A percentile compares a stretch with the other conserved stretches of the same genome.
phyloP scores from a whole-genome alignment of 2,113 vertebrate species.

The Thamnaconus septentrionalis region DNA sequence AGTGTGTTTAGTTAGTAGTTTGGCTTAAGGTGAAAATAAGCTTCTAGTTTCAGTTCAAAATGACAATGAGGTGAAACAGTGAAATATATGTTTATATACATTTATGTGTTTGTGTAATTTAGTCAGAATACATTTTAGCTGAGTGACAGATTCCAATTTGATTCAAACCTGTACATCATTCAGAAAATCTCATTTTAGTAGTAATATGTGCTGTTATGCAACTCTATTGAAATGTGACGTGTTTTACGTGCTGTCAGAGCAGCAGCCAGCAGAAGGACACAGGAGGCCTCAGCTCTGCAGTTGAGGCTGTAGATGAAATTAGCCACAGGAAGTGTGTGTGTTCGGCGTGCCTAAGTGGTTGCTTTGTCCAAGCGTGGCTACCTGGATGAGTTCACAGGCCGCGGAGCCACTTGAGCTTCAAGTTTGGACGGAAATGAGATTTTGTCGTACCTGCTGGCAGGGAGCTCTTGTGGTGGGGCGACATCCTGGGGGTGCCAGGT shows the following conservation, averaged over 20 bases:
- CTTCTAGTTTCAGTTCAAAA: neutral
- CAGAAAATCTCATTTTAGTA: too few species aligned
- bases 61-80: neutral
- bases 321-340: conserved; percentile 59
- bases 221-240: neutral
- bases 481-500: conserved; percentile 86
- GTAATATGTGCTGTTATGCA: too few species aligned
- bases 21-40: neutral
- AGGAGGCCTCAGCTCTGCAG: conserved; percentile 36
- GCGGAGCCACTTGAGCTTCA: neutral
- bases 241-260: conserved; percentile 18
- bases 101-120: too few species aligned
- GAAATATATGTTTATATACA: too few species aligned
- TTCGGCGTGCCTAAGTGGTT: conserved; percentile 34
- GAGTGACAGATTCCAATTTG: too few species aligned
- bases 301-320: conserved; percentile 50
- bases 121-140: too few species aligned
- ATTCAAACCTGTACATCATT: too few species aligned
- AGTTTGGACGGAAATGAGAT: conserved; percentile 1
- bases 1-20: conserved; percentile 1
- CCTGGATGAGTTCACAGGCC: conserved; percentile 30
- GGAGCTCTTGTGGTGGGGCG: conserved; percentile 84
- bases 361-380: conserved; percentile 46
- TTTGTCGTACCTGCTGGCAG: conserved; percentile 82
- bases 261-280: conserved; percentile 40